Evolutionary conservation across 2,113 vertebrate genomes (phyloP), one percentile per base, ranked within the genome.

Genomic region (Hylia prasina): DNA sequence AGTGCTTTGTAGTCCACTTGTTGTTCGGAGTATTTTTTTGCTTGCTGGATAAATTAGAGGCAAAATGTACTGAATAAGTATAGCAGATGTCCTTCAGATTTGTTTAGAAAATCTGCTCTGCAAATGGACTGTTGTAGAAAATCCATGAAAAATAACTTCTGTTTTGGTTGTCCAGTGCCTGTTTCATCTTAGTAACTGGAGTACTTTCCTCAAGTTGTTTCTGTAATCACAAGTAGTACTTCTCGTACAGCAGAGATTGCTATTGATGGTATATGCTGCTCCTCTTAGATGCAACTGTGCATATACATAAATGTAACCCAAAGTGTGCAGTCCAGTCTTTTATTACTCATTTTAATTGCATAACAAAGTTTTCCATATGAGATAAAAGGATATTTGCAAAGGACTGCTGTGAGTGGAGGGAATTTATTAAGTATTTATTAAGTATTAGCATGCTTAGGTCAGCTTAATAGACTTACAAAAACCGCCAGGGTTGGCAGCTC

Each of bases 381-480:
- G 33, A 85, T 79, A 73, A 85, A 82, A 33, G 61, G 65, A 15
- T 85, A 91, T 35, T 91, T 87, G 70, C 40, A 54, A 58, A 94
- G 30, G 17, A 31, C 50, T 85, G 61, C 66, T 50, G 50, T 87
- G 78, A 94, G 77, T 73, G 70, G 89, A 48, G 50, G 39, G 70
- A 82, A 64, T 90, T 86, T 83, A 82, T 82, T 75, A 84, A 82
- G 61, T 82, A 64, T 90, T 86, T 83, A 82, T 82, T 75, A 84
- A 82, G 61, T 82, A 87, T 94, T 91, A 93, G 85, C 79, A 66
- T 85, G 75, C 70, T 95, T 87, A 94, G 64, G 56, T 86, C 50
- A 58, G 58, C 54, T 91, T 96, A 96, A 95, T 85, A 85, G 84
- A 86, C 50, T 94, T 91, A 87, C 1, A 56, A 42, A 79, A 72